phyloP scores from a whole-genome alignment of 2,113 vertebrate species.

The Plecturocebus donacophilus region DNA sequence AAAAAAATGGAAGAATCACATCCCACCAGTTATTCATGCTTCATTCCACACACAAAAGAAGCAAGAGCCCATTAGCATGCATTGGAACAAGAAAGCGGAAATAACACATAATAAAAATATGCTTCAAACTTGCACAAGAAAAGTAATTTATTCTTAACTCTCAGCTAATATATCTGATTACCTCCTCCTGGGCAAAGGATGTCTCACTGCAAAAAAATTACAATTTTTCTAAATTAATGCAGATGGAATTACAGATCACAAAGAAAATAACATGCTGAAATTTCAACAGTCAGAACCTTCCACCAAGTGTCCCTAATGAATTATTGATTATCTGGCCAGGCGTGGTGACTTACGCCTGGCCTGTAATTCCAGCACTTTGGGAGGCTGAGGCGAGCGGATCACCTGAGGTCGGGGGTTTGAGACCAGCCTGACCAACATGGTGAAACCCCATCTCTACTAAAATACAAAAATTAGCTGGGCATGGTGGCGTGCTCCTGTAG shows the following conservation, averaged over 20 bases:
- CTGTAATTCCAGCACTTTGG: too few species aligned
- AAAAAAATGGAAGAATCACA: not conserved
- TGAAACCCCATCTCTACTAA: too few species aligned
- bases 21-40: not conserved
- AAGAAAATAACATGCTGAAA: too few species aligned
- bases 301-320: not conserved
- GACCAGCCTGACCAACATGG: too few species aligned
- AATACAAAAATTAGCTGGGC: too few species aligned
- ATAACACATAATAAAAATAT: not conserved
- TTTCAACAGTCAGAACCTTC: not conserved
- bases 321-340: too few species aligned
- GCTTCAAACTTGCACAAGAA: not conserved
- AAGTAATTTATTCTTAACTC: not conserved
- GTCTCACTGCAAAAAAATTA: not conserved
- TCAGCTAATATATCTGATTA: not conserved
- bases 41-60: accelerated
- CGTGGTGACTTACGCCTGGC: too few species aligned
- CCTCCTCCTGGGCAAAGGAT: not conserved
- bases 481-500: accelerated
- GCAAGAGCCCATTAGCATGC: not conserved
- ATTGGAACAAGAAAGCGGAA: not conserved
- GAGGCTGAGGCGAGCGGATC: too few species aligned
- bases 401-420: too few species aligned
- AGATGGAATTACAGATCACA: not conserved
- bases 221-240: not conserved